phyloP scores from a whole-genome alignment of 2,797 vertebrate genomes.

The Sebastes umbrosus region DNA sequence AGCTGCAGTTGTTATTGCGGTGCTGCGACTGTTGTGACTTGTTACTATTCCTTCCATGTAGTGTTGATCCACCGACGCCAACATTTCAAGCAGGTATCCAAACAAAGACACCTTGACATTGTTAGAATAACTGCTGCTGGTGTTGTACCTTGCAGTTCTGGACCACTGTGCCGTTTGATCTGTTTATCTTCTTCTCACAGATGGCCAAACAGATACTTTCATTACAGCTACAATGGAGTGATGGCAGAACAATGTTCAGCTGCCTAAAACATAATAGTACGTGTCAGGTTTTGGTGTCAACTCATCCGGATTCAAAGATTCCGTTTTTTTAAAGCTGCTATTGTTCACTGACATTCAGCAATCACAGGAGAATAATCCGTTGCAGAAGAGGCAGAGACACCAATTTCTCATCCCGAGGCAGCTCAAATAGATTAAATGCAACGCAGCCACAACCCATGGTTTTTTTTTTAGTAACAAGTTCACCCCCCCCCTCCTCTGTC shows the following conservation, averaged over 20 bases:
- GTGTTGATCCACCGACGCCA: not conserved
- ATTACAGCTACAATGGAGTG: not conserved
- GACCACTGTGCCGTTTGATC: slow-evolving; percentile 9
- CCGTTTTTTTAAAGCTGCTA: slow-evolving; percentile 11
- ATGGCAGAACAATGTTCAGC: slow-evolving; percentile 31
- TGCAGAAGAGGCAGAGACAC: slow-evolving; percentile 15
- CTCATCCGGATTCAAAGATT: slow-evolving; percentile 3
- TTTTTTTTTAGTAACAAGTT: slow-evolving; percentile 38
- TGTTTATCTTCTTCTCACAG: not conserved
- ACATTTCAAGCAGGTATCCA: slow-evolving; percentile 3
- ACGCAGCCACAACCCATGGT: not conserved
- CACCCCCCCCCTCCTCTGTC: not conserved
- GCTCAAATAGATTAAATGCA: slow-evolving; percentile 39
- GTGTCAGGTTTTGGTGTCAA: slow-evolving; percentile 30
- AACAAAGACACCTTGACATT: not conserved
- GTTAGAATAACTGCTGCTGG: not conserved
- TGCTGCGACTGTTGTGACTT: not conserved
- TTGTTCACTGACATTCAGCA: slow-evolving; percentile 35
- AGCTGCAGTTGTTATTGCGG: not conserved
- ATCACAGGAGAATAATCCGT: slow-evolving; percentile 33
- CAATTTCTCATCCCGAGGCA: slow-evolving; percentile 22
- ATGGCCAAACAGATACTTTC: slow-evolving; percentile 16
- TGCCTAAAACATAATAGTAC: slow-evolving; percentile 13
- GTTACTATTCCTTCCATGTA: not conserved
- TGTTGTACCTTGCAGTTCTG: not conserved